Conservation (phyloP, 30 jellyfish, hydroid and myxozoan species). For the Haliclystus octoradiatus region DNA sequence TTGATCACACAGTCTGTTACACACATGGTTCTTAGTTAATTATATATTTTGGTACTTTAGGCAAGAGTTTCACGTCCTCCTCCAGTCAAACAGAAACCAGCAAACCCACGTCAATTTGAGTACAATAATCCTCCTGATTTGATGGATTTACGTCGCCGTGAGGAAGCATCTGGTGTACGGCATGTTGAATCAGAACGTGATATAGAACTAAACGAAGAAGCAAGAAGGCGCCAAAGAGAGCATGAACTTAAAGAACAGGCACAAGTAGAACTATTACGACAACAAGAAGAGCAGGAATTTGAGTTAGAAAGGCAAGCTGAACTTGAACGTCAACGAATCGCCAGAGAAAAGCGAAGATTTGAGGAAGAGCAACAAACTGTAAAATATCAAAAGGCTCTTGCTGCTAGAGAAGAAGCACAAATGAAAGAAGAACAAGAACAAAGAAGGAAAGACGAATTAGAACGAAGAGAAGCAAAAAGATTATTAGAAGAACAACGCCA, state of each 20-base stretch:
- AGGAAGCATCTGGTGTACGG: slow-evolving; percentile 1
- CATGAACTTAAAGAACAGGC: slow-evolving; percentile 8
- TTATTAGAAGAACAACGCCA: slow-evolving; percentile 13
- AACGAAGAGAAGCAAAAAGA: slow-evolving; percentile 18
- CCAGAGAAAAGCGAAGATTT: slow-evolving; percentile 20
- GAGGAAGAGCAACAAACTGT: slow-evolving; percentile 11
- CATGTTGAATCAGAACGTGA: slow-evolving; percentile 16
- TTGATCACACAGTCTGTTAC: no score
- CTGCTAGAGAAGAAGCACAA: neutral
- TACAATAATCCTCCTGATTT: slow-evolving; percentile 82
- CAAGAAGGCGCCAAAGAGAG: slow-evolving; percentile 23
- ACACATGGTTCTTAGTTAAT: no score
- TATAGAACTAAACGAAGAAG: slow-evolving; percentile 26
- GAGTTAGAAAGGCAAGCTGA: neutral
- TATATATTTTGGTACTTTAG: neutral
- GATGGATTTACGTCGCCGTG: slow-evolving; percentile 64
- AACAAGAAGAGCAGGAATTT: neutral
- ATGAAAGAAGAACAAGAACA: slow-evolving; percentile 4
- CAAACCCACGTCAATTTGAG: slow-evolving; percentile 31
- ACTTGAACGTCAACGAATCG: neutral
- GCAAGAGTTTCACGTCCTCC: slow-evolving; percentile 1
- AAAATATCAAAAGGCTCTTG: slow-evolving; percentile 35
- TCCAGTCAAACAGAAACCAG: neutral
- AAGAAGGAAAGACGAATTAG: slow-evolving; percentile 26
- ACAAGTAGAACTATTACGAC: neutral